phyloP scores from a whole-genome alignment of 1,140 invertebrate species.

The Dendroctonus ponderosae region DNA sequence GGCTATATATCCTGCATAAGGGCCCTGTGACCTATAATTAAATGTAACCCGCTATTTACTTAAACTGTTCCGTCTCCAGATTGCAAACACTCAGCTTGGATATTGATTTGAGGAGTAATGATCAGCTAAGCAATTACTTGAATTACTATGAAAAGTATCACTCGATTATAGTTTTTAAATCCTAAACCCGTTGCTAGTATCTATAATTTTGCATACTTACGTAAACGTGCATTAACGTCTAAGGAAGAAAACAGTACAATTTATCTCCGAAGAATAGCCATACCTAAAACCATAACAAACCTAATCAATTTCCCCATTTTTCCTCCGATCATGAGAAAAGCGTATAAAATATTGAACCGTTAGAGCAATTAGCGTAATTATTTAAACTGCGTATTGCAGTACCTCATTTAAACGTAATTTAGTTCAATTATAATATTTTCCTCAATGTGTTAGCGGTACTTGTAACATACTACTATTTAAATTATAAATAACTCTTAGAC shows the following conservation, averaged over 20 bases:
- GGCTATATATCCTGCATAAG: not conserved
- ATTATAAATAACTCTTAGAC: not conserved
- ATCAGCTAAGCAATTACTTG: too few relatives aligned
- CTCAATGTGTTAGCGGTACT: slow-evolving; percentile 12
- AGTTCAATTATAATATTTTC: slow-evolving; percentile 23
- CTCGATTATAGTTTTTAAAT: too few relatives aligned
- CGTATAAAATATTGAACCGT: slow-evolving; percentile 9
- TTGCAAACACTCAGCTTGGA: not conserved
- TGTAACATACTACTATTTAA: slow-evolving; percentile 5
- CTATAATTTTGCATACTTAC: too few relatives aligned
- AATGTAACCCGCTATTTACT: slow-evolving; percentile 2
- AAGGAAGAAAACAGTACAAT: not conserved
- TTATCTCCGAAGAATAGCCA: not conserved
- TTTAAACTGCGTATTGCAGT: slow-evolving; percentile 21
- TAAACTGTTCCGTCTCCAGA: not conserved
- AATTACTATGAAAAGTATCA: too few relatives aligned
- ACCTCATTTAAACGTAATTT: slow-evolving; percentile 20
- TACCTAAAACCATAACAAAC: slow-evolving; percentile 1
- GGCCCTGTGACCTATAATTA: not conserved
- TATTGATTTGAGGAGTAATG: too few relatives aligned
- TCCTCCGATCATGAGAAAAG: too few relatives aligned
- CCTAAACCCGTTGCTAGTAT: too few relatives aligned
- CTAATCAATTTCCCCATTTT: not conserved
- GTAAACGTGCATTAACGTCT: too few relatives aligned
- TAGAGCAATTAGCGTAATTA: slow-evolving; percentile 19